Evolutionary conservation across 2,888 invertebrate species (phyloP), one percentile per base, ranked within the genome.

Genomic region (Ceratothoa steindachneri): DNA sequence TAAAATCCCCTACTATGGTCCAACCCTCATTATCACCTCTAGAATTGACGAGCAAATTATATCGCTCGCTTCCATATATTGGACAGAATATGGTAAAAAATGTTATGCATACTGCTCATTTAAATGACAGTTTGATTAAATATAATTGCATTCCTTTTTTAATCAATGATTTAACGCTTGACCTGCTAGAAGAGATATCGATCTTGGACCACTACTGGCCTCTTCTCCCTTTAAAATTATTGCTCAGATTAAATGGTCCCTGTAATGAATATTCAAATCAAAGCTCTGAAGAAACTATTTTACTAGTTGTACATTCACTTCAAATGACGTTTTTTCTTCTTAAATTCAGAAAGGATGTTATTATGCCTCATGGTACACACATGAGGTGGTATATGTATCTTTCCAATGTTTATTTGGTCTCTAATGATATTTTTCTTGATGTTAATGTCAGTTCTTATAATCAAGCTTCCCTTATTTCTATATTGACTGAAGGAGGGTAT

Each of bases 371-470:
- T 1, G 30, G 67, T 2, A 55, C 51, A 9, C n/a, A 64, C 24
- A 72, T 67, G 7, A 64, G 65, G 4, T 79, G 79, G 79, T 41
- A 76, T 0, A 69, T 73, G 30, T 74, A 79, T 31, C 65, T 79
- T 12, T 74, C 76, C n/a, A 64, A 76, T 19, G 72, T 74, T 9
- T 78, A 78, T 55, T 68, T 80, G 15, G 73, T 72, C 15, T 76
- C 77, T 9, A 73, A 52, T 64, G 80, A 80, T 30, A 41, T 79
- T 1, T 80, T 81, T 64, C 74, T 81, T 12, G 80, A 80, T 69
- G 52, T 69, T 64, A 41, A 29, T 24, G 70, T 79, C 22, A 74
- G 71, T 52, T 79, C 76, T 2, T 72, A 79, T 66, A 67, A 74
- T 9, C 79, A 79, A 51, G 79, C 76, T 3, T 77, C 74, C 31